These are phyloP conservation scores for Echinometra lucunter DNA, from an alignment of 53 echinoderm and acorn worm genomes.

Conservation along the genomic window DNA sequence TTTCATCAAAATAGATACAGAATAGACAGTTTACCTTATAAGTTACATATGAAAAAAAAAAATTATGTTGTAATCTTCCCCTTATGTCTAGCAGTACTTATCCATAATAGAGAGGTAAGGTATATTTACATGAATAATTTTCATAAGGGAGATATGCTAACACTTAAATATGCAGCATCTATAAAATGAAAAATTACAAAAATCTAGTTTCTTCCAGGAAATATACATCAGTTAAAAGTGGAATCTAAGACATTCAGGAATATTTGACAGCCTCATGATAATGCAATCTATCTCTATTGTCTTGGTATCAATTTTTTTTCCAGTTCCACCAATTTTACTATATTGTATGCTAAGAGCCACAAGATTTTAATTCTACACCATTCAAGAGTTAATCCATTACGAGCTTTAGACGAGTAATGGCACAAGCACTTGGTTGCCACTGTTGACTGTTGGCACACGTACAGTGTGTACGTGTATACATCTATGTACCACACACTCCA, in stretches of 20 bases:
- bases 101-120: slow-evolving; percentile 33
- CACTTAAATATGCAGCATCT: slow-evolving; percentile 42
- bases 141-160: not conserved
- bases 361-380: too few relatives aligned
- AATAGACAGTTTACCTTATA: not conserved
- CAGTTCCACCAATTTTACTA: not conserved
- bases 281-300: not conserved
- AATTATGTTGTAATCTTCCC: not conserved
- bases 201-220: slow-evolving; percentile 25
- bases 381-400: too few relatives aligned
- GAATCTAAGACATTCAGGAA: slow-evolving; percentile 29
- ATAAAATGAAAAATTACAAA: slow-evolving; percentile 41
- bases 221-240: slow-evolving; percentile 3
- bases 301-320: not conserved
- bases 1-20: slow-evolving; percentile 17
- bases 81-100: slow-evolving; percentile 53
- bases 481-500: too few relatives aligned
- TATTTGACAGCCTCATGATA: slow-evolving; percentile 29
- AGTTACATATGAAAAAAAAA: slow-evolving; percentile 16
- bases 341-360: too few relatives aligned
- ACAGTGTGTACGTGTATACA: too few relatives aligned
- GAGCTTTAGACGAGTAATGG: too few relatives aligned
- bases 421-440: too few relatives aligned
- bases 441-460: too few relatives aligned
- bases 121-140: slow-evolving; percentile 41